A percentile compares a stretch with the other conserved stretches of the same genome.
These are phyloP conservation scores for Chrysogorgia sp. DNA, from an alignment of 92 coral and sea anemone species.

Conservation along the genomic window DNA sequence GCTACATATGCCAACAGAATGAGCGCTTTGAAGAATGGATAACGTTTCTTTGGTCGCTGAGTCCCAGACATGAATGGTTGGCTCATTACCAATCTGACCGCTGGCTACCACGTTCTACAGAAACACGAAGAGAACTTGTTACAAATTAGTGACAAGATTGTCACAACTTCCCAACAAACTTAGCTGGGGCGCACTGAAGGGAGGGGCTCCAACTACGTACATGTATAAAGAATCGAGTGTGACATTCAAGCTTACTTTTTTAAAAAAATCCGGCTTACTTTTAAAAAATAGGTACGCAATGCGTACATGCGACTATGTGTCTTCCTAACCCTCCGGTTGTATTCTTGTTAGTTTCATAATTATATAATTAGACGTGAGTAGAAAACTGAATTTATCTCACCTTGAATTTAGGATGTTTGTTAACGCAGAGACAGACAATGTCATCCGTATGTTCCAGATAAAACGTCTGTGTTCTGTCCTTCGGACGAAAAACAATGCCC, in stretches of 20 bases:
- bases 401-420: slow-evolving; percentile 96
- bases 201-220: too few relatives aligned
- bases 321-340: too few relatives aligned
- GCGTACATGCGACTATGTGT: too few relatives aligned
- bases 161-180: background rate
- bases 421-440: slow-evolving; percentile 86
- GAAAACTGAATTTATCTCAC: slow-evolving; percentile 29
- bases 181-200: too few relatives aligned
- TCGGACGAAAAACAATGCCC: slow-evolving; percentile 87
- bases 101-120: slow-evolving; percentile 90
- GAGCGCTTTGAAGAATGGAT: slow-evolving; percentile 86
- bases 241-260: too few relatives aligned
- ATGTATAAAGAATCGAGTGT: background rate
- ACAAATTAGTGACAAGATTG: background rate
- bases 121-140: background rate
- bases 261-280: too few relatives aligned
- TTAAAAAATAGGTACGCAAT: too few relatives aligned
- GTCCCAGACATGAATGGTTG: slow-evolving; percentile 95
- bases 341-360: too few relatives aligned
- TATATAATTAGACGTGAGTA: too few relatives aligned
- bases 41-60: slow-evolving; percentile 87
- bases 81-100: slow-evolving; percentile 97
- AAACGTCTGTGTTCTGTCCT: slow-evolving; percentile 88
- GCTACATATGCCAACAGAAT: slow-evolving; percentile 88
- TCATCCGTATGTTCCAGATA: slow-evolving; percentile 98